Evolutionary conservation across 2,113 vertebrate genomes (phyloP), one percentile per base, ranked within the genome.

Genomic region (Pardalotus punctatus): DNA sequence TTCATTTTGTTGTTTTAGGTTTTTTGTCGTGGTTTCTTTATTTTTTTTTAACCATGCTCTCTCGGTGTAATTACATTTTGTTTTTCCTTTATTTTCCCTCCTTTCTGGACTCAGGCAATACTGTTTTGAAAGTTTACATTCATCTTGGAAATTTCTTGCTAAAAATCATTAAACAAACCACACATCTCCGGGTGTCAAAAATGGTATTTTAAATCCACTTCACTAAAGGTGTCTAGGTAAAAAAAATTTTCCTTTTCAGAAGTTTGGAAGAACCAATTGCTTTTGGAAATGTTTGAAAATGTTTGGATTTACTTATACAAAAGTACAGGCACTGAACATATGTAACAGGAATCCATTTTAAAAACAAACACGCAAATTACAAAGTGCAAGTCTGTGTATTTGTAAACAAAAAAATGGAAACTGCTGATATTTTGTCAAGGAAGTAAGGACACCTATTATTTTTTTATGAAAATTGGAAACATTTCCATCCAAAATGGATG

Each of bases 141-240:
- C 11, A 42, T 29, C 8, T 18, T 74, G 13, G 12, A 79, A 69
- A 67, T 56, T 3, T 80, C 13, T 48, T 85, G 47, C 11, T 56
- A 33, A 91, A 86, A 81, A 20, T 1, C 14, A 17, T 40, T 36
- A 29, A 56, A 23, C 4, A 81, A 82, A 27, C 17, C 31, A 50
- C 1, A 2, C 11, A 10, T 54, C 61, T 53, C 60, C 48, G 7
- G 0, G 0, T 65, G 12, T 5, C 24, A 16, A 51, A 87, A 71
- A 36, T 16, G 1, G 1, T 56, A 15, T 31, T 58, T 76, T 69
- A 53, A 25, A 36, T n/a, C 5, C 6, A 19, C 27, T 62, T 53
- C 16, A 48, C 6, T 40, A 35, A 24, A 47, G 1, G 0, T 61
- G 35, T 58, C 21, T 38, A 56, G 35, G 64, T n/a, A 73, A 83